Percentiles rank a stretch among this genome's conserved stretches.
Evolutionary conservation across 2,888 invertebrate genomes (phyloP).

Genomic region (Cephus spinipes): DNA sequence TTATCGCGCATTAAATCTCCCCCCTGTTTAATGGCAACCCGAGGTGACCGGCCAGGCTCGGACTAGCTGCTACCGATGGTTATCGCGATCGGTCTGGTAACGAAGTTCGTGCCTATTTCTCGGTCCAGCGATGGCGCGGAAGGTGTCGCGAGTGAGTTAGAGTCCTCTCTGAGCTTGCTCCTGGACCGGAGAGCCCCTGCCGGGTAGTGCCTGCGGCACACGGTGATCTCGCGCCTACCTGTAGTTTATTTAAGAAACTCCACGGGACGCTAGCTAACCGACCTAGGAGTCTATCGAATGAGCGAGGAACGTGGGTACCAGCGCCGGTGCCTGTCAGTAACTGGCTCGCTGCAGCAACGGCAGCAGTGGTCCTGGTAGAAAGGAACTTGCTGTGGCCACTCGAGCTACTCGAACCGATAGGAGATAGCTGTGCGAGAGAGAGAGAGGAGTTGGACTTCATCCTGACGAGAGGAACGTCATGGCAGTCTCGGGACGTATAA

Average conservation of each 20-base stretch:
- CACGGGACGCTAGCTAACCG: slow-evolving; percentile 37
- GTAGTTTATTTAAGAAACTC: slow-evolving; percentile 49
- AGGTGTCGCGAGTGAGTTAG: background rate
- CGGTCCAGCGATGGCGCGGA: background rate
- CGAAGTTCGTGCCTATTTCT: background rate
- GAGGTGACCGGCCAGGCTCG: background rate
- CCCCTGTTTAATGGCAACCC: background rate
- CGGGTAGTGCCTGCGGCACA: slow-evolving; percentile 17
- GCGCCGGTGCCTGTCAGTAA: background rate
- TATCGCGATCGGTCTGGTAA: background rate
- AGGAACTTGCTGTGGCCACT: background rate
- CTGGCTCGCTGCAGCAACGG: background rate
- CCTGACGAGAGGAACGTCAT: background rate
- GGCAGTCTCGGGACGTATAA: slow-evolving; percentile 12
- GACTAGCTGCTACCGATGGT: background rate
- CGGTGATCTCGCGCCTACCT: slow-evolving; percentile 47
- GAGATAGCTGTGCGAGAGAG: background rate
- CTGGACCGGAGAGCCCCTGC: background rate
- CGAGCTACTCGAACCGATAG: background rate
- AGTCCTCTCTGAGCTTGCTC: background rate
- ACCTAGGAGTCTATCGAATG: background rate
- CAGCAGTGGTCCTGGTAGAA: background rate
- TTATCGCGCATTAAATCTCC: background rate
- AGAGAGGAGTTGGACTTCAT: slow-evolving; percentile 15
- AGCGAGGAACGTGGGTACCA: background rate